Base-by-base conservation (phyloP, 2,797 vertebrate genomes). In the Spea hammondii region DNA sequence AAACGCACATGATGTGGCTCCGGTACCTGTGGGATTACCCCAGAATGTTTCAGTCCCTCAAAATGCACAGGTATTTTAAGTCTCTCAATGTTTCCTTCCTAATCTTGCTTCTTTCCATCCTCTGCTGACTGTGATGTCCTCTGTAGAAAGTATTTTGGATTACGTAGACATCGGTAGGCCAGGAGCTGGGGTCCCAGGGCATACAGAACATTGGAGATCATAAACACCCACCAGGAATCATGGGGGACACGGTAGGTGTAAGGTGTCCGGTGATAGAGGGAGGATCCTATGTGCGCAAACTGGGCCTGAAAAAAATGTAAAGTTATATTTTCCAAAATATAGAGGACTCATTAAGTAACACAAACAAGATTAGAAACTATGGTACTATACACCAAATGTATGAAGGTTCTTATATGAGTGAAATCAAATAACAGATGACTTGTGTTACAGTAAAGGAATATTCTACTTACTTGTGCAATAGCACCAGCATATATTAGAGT, bases 261-360 rank as follows among this genome's bases (percentile, higher is more conserved):
- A 0, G 91, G 86, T 0, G 95, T 98, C 10, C 91, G 93, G 47
- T 86, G 11, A 82, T 99, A 96, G 74, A 95, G 86, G 6, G 94
- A 95, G 0, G 91, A 94, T 4, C 94, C 94, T 0, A 94, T 80
- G 82, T 98, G 95, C 7, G 90, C 82, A 91, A 96, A 96, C 86
- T 97, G 96, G 5, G 94, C 95, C 96, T 98, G 88, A 4, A 6
- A 70, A 66, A 77, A 54, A 14, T 14, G n/a, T 59, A n/a, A 13
- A 1, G 32, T 32, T 32, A 32, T 32, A 32, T 32, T 32, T 3
- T 32, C 32, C 32, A 32, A 32, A 32, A 32, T 32, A 32, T 32
- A 32, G 32, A 32, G 32, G 32, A 32, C 32, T 32, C 32, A 2
- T 32, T 32, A 32, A 32, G 32, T 32, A 32, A 32, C 32, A 3